Percentiles rank a stretch among this genome's conserved stretches.
These are phyloP conservation scores for Sturnira hondurensis DNA, from an alignment of 2,113 vertebrate species.

Conservation along the genomic window DNA sequence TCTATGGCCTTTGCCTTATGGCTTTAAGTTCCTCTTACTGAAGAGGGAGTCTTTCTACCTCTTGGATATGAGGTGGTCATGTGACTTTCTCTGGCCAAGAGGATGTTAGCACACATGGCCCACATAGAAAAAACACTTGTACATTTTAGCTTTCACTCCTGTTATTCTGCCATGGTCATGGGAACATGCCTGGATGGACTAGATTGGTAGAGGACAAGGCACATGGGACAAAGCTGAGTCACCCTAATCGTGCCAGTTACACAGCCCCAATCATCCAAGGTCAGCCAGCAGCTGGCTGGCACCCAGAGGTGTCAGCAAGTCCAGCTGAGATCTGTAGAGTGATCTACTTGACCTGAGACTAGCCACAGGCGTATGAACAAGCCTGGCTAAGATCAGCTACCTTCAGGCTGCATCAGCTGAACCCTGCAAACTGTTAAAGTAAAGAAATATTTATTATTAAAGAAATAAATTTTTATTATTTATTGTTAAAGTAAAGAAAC, in stretches of 20 bases:
- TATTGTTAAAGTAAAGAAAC: too few species aligned
- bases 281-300: background rate
- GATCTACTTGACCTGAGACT: background rate
- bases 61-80: background rate
- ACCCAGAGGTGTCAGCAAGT: background rate
- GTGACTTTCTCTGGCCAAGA: background rate
- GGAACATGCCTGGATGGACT: background rate
- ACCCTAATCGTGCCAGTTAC: background rate
- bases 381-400: background rate
- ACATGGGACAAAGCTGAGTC: background rate
- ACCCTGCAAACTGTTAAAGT: background rate
- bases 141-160: background rate
- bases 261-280: background rate
- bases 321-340: background rate
- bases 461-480: too few species aligned
- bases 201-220: background rate
- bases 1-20: background rate
- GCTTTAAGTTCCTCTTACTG: background rate
- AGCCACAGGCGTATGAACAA: background rate
- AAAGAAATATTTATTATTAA: background rate
- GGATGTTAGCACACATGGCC: background rate
- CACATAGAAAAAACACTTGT: background rate
- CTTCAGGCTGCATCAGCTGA: background rate
- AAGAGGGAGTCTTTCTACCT: background rate
- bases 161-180: background rate